These are phyloP conservation scores for Micromussa lordhowensis DNA, from an alignment of 92 coral and sea anemone species.

Conservation along the genomic window DNA sequence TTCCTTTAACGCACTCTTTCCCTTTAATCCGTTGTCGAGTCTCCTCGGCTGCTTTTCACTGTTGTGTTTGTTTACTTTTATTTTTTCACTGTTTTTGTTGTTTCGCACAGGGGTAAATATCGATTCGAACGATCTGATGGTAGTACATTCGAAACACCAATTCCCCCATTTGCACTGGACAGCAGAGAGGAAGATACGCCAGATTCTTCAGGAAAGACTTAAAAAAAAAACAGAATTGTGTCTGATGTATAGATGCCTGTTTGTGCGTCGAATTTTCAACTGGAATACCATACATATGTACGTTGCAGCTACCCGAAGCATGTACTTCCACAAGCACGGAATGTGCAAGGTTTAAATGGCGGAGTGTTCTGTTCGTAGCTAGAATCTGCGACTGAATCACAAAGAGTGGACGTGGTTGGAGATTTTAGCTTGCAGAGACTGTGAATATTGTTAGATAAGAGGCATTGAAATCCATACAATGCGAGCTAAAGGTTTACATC, in stretches of 20 bases:
- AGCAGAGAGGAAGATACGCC: conserved; percentile 90
- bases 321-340: neutral
- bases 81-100: too few species aligned
- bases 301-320: neutral
- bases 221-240: neutral
- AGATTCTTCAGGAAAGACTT: conserved; percentile 25
- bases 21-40: too few species aligned
- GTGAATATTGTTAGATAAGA: neutral
- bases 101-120: conserved; percentile 88
- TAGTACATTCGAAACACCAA: conserved; percentile 91
- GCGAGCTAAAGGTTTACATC: neutral
- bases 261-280: neutral
- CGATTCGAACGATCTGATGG: conserved; percentile 96
- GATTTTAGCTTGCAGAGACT: neutral
- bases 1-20: neutral
- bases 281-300: neutral
- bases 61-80: too few species aligned
- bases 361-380: neutral
- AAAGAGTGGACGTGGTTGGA: neutral
- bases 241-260: neutral
- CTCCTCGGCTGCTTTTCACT: too few species aligned
- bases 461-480: neutral
- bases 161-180: conserved; percentile 98
- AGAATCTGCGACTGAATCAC: neutral
- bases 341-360: neutral